phyloP scores from a whole-genome alignment of 2,113 vertebrate genomes.

The Marmota monax region DNA sequence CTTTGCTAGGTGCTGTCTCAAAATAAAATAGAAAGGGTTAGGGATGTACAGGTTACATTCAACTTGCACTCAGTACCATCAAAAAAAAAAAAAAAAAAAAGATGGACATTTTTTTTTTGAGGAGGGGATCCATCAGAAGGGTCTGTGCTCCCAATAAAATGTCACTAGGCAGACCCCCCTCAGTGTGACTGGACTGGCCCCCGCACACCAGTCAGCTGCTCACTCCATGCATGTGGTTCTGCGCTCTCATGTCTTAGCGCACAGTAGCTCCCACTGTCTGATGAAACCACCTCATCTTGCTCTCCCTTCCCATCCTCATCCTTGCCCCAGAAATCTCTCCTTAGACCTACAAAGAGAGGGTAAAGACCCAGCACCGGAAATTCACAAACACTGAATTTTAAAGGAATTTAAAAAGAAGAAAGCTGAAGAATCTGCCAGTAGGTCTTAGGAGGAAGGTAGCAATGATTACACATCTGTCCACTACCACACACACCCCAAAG shows the following conservation, averaged over 20 bases:
- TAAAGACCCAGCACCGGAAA: neutral
- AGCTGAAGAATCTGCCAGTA: too few species aligned
- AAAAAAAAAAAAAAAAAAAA: too few species aligned
- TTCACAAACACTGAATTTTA: neutral
- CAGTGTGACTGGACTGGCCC: neutral
- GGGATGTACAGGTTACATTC: too few species aligned
- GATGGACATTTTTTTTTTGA: neutral
- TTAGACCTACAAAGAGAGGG: neutral
- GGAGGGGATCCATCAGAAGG: neutral
- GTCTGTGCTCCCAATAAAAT: neutral
- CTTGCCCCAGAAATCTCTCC: neutral
- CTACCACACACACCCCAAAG: too few species aligned
- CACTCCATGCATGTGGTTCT: too few species aligned
- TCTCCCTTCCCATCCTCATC: neutral
- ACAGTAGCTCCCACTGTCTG: neutral
- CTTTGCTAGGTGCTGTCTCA: too few species aligned
- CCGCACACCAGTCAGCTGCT: too few species aligned
- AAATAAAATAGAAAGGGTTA: too few species aligned
- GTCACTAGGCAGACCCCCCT: accelerated
- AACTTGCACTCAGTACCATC: too few species aligned
- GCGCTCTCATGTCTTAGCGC: too few species aligned
- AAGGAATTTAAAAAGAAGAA: neutral
- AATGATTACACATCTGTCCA: neutral
- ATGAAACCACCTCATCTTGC: neutral
- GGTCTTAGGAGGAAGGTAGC: neutral